Conservation (phyloP, 2,797 vertebrate species). For the Loriculus beryllinus region DNA sequence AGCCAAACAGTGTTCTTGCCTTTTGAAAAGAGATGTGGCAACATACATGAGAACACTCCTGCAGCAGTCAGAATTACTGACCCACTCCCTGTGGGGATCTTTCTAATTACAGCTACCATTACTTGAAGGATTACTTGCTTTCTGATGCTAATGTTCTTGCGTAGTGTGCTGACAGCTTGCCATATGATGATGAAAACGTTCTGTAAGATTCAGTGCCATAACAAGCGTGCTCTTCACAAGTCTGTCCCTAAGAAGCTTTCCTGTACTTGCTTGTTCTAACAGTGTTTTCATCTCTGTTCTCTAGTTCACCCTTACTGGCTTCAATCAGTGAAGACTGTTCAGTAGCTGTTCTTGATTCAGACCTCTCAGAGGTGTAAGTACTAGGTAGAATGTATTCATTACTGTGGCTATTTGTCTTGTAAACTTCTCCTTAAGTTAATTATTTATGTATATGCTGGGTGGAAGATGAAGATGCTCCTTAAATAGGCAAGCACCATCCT, state of each 20-base stretch:
- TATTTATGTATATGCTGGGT: background rate
- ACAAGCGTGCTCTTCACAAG: background rate
- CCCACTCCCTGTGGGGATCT: background rate
- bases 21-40: background rate
- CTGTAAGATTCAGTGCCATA: background rate
- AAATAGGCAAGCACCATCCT: background rate
- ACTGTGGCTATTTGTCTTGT: background rate
- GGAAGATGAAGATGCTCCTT: background rate
- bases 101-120: background rate
- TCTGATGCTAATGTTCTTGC: fast-evolving
- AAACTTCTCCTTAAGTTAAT: background rate
- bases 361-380: slow-evolving; percentile 89
- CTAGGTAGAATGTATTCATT: background rate
- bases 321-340: slow-evolving; percentile 93
- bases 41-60: background rate
- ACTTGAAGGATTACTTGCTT: background rate
- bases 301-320: slow-evolving; percentile 84
- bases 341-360: slow-evolving; percentile 84
- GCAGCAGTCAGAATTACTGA: background rate
- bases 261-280: background rate
- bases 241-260: background rate
- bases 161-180: background rate
- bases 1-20: fast-evolving
- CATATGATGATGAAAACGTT: background rate
- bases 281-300: background rate